Base-by-base conservation (phyloP, 2,797 vertebrate genomes). In the Anas capensis region DNA sequence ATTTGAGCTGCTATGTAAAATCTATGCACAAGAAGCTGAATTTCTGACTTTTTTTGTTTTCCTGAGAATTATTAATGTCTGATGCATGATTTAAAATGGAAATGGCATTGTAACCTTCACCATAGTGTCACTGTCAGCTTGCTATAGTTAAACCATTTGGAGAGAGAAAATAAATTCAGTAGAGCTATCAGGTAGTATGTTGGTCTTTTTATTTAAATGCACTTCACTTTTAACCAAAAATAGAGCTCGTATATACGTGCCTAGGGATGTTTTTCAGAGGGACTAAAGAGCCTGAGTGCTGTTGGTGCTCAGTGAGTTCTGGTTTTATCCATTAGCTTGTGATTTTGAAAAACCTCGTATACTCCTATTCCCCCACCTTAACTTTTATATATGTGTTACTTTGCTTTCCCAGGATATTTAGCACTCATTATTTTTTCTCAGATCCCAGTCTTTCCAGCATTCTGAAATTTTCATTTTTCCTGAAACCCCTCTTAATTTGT, bases 131-230 rank as follows among this genome's bases (percentile, higher is more conserved):
- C 42, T 92, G 56, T 85, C 71, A 77, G 69, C 88, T 93, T 94
- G 86, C 81, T 82, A 2, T 44, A 77, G 64, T 89, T 75, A 79
- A 86, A 93, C n/a, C 20, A 4, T 90, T 92, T 0, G 0, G 34
- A 53, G 70, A 95, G 92, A 86, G 85, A 82, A 82, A 91, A 62
- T 51, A 92, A 85, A 82, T 92, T 69, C 49, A 60, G 15, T 56
- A n/a, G 65, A 89, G 38, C 40, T 72, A 14, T 73, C 62, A 86
- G 89, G 83, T 76, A 51, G 51, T 51, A 79, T 95, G 85, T 92
- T 19, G 0, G 31, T 48, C 62, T 81, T 89, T 73, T 76, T 82
- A 71, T 94, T 92, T 88, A 66, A 81, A 76, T 75, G 12, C 5
- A 2, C 42, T 88, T 91, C 57, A 20, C 40, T 85, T 31, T 46